Evolutionary conservation across 2,113 vertebrate species (phyloP).

Genomic region (Chaetops frenatus): DNA sequence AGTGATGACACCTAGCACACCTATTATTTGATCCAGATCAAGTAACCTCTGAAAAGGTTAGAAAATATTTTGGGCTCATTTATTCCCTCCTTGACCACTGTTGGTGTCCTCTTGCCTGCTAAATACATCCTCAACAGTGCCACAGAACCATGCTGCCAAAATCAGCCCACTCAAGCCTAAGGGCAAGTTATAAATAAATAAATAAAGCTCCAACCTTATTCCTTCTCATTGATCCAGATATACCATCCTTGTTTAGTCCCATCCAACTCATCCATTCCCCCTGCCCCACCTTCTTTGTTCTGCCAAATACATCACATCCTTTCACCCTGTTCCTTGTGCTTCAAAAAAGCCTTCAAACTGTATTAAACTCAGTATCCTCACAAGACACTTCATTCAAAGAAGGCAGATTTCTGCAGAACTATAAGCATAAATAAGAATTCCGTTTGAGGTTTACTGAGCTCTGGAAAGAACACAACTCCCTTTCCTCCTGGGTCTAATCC

Average conservation of each 20-base stretch:
- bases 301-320: not conserved
- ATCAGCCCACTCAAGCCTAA: not conserved
- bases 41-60: not conserved
- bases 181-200: too few species aligned
- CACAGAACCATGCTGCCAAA: not conserved
- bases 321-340: not conserved
- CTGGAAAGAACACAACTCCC: not conserved
- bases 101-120: not conserved
- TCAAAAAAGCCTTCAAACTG: not conserved
- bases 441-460: not conserved
- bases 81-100: not conserved
- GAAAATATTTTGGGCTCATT: not conserved
- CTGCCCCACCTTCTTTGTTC: not conserved
- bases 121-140: not conserved
- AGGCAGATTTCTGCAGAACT: not conserved
- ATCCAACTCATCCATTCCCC: not conserved
- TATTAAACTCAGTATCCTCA: not conserved
- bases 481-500: not conserved
- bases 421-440: not conserved
- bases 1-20: not conserved
- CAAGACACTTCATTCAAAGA: not conserved
- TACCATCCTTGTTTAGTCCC: accelerated
- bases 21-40: not conserved
- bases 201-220: not conserved
- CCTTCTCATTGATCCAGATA: not conserved